Base-by-base conservation (phyloP, 2,113 vertebrate genomes). In the Proterorhinus semilunaris region DNA sequence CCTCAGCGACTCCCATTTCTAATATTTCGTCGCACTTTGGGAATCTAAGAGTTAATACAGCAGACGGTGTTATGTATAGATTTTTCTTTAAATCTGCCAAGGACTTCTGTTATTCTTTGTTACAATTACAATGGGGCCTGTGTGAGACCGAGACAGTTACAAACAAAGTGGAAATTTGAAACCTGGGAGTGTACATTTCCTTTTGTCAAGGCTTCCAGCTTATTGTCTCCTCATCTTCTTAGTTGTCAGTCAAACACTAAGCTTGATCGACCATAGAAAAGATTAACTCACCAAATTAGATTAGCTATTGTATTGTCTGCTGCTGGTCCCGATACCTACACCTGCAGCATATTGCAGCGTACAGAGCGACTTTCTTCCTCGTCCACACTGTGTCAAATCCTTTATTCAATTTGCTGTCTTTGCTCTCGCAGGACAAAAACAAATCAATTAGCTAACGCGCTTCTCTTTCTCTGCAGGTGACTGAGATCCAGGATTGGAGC, bases 401-500 rank as follows among this genome's bases (percentile, higher is more conserved):
- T 27, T 68, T 66, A 61, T 61, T 61, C 58, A 61, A 61, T 61
- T 61, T n/a, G 58, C 58, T 45, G 42, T 61, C 58, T 61, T 44
- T 61, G 42, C 43, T 44, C 6, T 42, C 58, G 44, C 58, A 45
- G 58, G 42, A 61, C 58, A 61, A 61, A 55, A 61, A 61, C 58
- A 61, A 48, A 63, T 47, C 62, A 63, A 63, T 63, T 47, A 47
- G n/a, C 62, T 47, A 47, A 63, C 62, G 6, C 46, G 11, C 45
- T 65, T 44, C 63, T 45, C 11, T 63, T 71, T 46, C 74, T 74
- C 63, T 69, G 53, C 86, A 99, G 98, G 98, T 98, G 75, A 99
- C 98, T 0, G 98, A 99, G 92, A 99, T 99, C 82, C 98, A 99
- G 78, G 98, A 99, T 82, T 99, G 98, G 98, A 99, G 98, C 57